A percentile compares a stretch with the other conserved stretches of the same genome.
Evolutionary conservation across 2,797 vertebrate species (phyloP).

Genomic region (Lates japonicus): DNA sequence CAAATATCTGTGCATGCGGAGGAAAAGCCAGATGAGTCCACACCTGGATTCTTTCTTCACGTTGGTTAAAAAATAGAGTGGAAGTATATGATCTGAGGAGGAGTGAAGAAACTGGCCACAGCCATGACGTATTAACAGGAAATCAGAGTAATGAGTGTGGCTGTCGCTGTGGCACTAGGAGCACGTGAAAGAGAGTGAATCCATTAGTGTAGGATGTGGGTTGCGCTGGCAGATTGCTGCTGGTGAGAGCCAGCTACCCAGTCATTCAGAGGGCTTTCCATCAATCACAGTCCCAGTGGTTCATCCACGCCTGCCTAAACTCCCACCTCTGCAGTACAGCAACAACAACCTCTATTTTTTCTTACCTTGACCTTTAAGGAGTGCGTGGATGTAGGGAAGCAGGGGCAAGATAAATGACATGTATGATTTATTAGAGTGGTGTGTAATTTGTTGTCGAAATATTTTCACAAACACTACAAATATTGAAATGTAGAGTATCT

Average conservation of each 20-base stretch:
- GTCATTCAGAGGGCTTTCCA: constrained; percentile 60
- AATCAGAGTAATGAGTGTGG: constrained; percentile 8
- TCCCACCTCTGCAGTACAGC: constrained; percentile 33
- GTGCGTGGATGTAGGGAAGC: background rate
- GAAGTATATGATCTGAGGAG: background rate
- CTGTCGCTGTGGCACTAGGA: constrained; percentile 21
- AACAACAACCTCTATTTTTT: constrained; percentile 55
- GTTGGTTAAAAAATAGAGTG: constrained; percentile 11
- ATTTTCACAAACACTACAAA: constrained; percentile 7
- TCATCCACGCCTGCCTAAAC: constrained; percentile 50
- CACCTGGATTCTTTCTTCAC: constrained; percentile 16
- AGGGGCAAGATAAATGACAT: constrained; percentile 19
- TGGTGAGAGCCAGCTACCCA: constrained; percentile 50
- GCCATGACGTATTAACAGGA: constrained; percentile 29
- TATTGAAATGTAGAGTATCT: constrained; percentile 9
- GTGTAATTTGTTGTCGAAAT: constrained; percentile 21
- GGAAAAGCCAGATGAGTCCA: constrained; percentile 7
- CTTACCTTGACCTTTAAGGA: constrained; percentile 53
- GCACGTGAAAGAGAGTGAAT: constrained; percentile 33
- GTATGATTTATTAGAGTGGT: background rate
- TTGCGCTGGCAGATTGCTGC: constrained; percentile 58
- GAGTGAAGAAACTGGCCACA: constrained; percentile 9
- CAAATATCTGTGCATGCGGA: background rate
- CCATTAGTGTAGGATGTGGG: constrained; percentile 29
- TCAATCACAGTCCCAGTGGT: constrained; percentile 70